Conservation (phyloP, 2,113 vertebrate genomes). For the Mormoops blainvillei region DNA sequence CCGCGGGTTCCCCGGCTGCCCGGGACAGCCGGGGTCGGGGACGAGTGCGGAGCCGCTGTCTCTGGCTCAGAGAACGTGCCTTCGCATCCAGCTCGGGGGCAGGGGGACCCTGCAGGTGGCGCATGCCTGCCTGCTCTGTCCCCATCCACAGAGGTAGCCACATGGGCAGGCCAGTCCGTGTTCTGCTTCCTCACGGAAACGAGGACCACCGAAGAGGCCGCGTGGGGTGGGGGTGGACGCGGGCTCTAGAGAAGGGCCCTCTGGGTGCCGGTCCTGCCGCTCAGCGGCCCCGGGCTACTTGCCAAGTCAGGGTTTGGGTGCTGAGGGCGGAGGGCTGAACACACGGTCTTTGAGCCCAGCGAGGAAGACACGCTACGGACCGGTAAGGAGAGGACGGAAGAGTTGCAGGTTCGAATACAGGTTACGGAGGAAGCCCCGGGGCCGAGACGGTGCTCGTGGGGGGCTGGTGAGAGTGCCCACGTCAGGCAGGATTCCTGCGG, state of each 20-base stretch:
- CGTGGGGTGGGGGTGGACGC: no score
- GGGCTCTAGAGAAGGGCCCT: no score
- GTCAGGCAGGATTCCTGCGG: background rate
- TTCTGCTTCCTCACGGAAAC: no score
- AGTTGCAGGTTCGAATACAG: background rate
- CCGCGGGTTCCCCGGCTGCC: background rate
- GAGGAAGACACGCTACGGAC: background rate
- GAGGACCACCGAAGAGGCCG: no score
- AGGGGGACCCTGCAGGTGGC: background rate
- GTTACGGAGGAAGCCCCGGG: background rate
- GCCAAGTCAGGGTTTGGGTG: no score
- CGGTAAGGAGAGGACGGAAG: background rate
- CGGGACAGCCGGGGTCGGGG: background rate
- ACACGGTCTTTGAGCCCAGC: background rate
- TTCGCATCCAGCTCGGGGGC: background rate
- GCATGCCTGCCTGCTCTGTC: no score
- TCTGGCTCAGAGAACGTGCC: background rate
- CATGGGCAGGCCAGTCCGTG: no score
- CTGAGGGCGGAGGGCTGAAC: no score
- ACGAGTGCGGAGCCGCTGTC: background rate
- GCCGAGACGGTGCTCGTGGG: no score
- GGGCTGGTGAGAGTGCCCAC: background rate
- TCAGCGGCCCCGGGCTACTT: no score
- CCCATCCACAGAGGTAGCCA: no score
- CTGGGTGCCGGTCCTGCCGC: no score